phyloP scores from a whole-genome alignment of 2,888 invertebrate species.

The Hypomecis atomaria region DNA sequence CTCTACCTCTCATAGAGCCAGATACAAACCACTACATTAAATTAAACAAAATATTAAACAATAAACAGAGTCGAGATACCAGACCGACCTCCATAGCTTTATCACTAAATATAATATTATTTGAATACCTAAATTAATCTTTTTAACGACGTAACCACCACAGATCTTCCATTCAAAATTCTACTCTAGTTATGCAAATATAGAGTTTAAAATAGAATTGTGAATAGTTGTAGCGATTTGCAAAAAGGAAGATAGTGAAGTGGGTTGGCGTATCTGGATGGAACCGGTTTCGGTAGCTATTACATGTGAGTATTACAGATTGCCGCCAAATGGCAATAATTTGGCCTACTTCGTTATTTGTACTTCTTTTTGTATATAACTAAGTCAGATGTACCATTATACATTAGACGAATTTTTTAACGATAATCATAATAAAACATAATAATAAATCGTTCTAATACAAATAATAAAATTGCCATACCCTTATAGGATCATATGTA shows the following conservation, averaged over 20 bases:
- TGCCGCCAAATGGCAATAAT: slow-evolving; percentile 10
- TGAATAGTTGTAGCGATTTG: slow-evolving; percentile 63
- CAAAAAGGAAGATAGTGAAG: slow-evolving; percentile 76
- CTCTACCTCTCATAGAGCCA: slow-evolving; percentile 14
- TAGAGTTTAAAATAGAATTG: slow-evolving; percentile 40
- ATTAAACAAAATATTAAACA: slow-evolving; percentile 48
- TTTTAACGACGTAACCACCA: slow-evolving; percentile 42
- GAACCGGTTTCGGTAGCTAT: slow-evolving; percentile 59
- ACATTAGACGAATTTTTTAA: too few relatives aligned
- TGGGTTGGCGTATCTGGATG: slow-evolving; percentile 68
- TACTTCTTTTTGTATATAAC: too few relatives aligned
- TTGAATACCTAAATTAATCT: slow-evolving; percentile 64
- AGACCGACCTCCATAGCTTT: slow-evolving; percentile 69
- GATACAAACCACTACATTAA: slow-evolving; percentile 31
- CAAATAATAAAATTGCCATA: too few relatives aligned
- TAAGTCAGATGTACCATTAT: too few relatives aligned
- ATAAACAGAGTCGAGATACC: slow-evolving; percentile 59
- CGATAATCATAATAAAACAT: too few relatives aligned
- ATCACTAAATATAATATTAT: slow-evolving; percentile 70
- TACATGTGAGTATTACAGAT: slow-evolving; percentile 48
- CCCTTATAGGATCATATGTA: too few relatives aligned
- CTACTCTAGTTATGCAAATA: not conserved
- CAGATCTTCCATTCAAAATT: slow-evolving; percentile 28
- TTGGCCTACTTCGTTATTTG: slow-evolving; percentile 1
- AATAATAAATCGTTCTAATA: too few relatives aligned